Conservation (phyloP, 1,140 invertebrate species). For the Zaprionus kolodkinae region DNA sequence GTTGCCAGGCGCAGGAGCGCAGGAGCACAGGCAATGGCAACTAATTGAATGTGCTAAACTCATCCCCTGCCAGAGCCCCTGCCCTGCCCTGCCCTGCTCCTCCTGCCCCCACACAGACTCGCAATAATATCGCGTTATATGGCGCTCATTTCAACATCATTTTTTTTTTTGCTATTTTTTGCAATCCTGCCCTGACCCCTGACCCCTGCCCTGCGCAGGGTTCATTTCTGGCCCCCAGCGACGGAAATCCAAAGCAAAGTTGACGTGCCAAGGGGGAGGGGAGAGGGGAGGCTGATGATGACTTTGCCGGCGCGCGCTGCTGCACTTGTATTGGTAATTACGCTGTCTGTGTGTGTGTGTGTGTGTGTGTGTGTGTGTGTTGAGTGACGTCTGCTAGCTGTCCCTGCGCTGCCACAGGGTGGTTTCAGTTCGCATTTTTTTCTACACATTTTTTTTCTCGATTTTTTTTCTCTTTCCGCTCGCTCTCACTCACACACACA, state of each 20-base stretch:
- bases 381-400: slow-evolving; percentile 71
- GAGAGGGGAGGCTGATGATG: slow-evolving; percentile 38
- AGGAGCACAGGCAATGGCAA: slow-evolving; percentile 48
- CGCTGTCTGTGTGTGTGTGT: slow-evolving; percentile 31
- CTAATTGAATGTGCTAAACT: slow-evolving; percentile 79
- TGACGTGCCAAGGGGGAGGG: slow-evolving; percentile 1
- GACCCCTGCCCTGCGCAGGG: slow-evolving; percentile 4
- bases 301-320: slow-evolving; percentile 49
- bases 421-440: slow-evolving; percentile 69
- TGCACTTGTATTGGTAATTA: slow-evolving; percentile 78
- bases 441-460: slow-evolving; percentile 52
- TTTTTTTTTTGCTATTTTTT: slow-evolving; percentile 29
- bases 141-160: slow-evolving; percentile 57
- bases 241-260: slow-evolving; percentile 24
- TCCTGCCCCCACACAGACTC: slow-evolving; percentile 14
- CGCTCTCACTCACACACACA: slow-evolving; percentile 41
- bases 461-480: slow-evolving; percentile 53
- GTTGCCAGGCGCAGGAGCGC: slow-evolving; percentile 53
- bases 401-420: slow-evolving; percentile 64
- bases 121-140: slow-evolving; percentile 62
- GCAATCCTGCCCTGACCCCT: slow-evolving; percentile 11
- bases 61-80: background rate
- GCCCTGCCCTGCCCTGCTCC: background rate
- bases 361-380: slow-evolving; percentile 43
- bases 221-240: slow-evolving; percentile 37